Conservation (phyloP, 2,888 invertebrate species). For the Hirtodrosophila histrioides region DNA sequence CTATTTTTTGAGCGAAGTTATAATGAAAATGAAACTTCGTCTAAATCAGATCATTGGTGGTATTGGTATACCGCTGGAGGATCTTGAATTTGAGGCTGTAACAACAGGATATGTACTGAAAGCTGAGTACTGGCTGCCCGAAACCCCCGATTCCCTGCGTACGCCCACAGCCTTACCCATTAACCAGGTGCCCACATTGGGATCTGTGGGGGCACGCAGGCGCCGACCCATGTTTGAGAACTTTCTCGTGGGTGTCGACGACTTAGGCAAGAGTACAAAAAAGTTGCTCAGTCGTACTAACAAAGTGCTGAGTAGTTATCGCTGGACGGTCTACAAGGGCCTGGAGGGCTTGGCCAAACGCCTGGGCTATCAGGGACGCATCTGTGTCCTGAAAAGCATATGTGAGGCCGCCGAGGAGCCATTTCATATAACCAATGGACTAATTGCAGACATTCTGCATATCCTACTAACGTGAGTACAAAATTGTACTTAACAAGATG, state of each 20-base stretch:
- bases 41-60: slow-evolving; percentile 80
- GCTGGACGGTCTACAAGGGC: slow-evolving; percentile 81
- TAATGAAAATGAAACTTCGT: neutral
- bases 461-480: slow-evolving; percentile 89
- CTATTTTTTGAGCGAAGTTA: neutral
- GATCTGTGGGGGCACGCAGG: slow-evolving; percentile 51
- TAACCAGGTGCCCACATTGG: slow-evolving; percentile 58
- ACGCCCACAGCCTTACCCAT: slow-evolving; percentile 62
- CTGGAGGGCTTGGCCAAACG: slow-evolving; percentile 84
- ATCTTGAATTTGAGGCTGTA: slow-evolving; percentile 80
- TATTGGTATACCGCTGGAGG: slow-evolving; percentile 82
- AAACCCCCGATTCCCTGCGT: slow-evolving; percentile 65
- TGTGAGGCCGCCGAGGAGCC: slow-evolving; percentile 91
- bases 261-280: slow-evolving; percentile 61
- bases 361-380: slow-evolving; percentile 88
- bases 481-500: no score
- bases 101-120: slow-evolving; percentile 83
- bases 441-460: slow-evolving; percentile 90
- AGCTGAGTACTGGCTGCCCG: slow-evolving; percentile 81
- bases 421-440: slow-evolving; percentile 88
- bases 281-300: slow-evolving; percentile 60
- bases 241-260: slow-evolving; percentile 62
- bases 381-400: slow-evolving; percentile 90
- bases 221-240: slow-evolving; percentile 70
- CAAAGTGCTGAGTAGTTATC: slow-evolving; percentile 73